Base-by-base conservation (phyloP, 1,140 invertebrate genomes). In the Atopsyche davidsoni region DNA sequence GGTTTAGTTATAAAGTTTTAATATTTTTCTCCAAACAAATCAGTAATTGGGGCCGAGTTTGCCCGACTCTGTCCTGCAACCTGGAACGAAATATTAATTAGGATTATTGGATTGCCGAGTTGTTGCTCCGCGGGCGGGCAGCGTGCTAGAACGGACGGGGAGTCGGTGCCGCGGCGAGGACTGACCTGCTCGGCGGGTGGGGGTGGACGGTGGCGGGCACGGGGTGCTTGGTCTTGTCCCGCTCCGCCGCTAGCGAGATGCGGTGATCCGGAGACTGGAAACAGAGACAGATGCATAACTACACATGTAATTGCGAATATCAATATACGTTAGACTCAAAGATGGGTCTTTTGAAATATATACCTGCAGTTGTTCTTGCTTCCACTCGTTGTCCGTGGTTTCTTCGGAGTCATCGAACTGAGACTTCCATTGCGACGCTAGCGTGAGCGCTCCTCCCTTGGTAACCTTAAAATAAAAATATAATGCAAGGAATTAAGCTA, bases 321-420 rank as follows among this genome's bases (percentile, higher is more conserved):
- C 16, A 10, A 36, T 10, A 6, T 36, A 17, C 6, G 13, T 16
- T 10, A 17, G 17, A 13, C 35, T 36, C 14, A 7, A 22, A 46
- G 31, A 53, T n/a, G n/a, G n/a, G n/a, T n/a, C n/a, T n/a, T n/a
- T n/a, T n/a, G n/a, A n/a, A n/a, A n/a, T 23, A 40, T 13, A 34
- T 48, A 72, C 70, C 66, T 73, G 70, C 36, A 72, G 52, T 47
- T 73, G 76, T 49, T 92, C 89, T 43, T 84, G 86, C 64, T 90
- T 90, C 87, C 89, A 90, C 65, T 94, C 89, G 65, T 93, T 91
- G 66, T 95, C 90, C 0, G 88, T 90, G 7, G 83, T 85, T 62
- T 91, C 89, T 58, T 94, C 91, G 0, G 89, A 92, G 64, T 95
- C 91, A 63, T 94, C 90, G 62, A 95, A 94, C 62, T 93, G 89